A percentile compares a stretch with the other conserved stretches of the same genome.
Conservation (phyloP, 2,113 vertebrate species). For the Pangasianodon gigas region DNA sequence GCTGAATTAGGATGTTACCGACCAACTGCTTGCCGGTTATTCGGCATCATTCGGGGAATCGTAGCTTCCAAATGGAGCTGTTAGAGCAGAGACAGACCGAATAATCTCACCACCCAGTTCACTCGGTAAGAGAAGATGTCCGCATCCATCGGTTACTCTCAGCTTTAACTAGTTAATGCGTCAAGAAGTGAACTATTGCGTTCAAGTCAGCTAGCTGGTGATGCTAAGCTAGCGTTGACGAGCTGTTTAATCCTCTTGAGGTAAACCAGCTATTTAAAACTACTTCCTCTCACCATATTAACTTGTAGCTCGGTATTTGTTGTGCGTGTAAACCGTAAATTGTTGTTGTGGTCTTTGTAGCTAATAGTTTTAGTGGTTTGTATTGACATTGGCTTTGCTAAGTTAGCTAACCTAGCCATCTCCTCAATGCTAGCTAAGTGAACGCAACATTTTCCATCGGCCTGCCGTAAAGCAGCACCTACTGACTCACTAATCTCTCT, state of each 20-base stretch:
- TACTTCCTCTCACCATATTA: background rate
- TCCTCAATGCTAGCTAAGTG: background rate
- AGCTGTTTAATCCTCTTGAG: background rate
- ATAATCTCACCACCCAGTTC: slow-evolving; percentile 22
- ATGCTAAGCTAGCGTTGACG: slow-evolving; percentile 15
- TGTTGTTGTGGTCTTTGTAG: background rate
- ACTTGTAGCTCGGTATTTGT: background rate
- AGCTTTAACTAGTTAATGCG: background rate
- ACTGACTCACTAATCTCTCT: no score
- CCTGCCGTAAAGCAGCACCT: background rate
- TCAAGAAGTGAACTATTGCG: background rate
- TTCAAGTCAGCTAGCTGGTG: background rate
- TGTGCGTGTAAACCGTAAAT: background rate
- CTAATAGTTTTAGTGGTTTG: background rate
- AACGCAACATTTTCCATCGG: background rate
- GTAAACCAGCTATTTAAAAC: background rate
- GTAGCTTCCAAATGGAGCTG: slow-evolving; percentile 52
- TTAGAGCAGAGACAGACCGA: slow-evolving; percentile 51
- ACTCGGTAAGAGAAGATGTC: slow-evolving; percentile 43
- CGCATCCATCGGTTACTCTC: background rate
- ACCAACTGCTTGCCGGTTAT: slow-evolving; percentile 39
- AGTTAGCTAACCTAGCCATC: background rate
- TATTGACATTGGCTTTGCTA: background rate
- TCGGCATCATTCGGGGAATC: slow-evolving; percentile 46
- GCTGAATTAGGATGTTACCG: slow-evolving; percentile 1